Evolutionary conservation across 2,888 invertebrate species (phyloP), one percentile per base, ranked within the genome.

Genomic region (Chymomyza caudatula): DNA sequence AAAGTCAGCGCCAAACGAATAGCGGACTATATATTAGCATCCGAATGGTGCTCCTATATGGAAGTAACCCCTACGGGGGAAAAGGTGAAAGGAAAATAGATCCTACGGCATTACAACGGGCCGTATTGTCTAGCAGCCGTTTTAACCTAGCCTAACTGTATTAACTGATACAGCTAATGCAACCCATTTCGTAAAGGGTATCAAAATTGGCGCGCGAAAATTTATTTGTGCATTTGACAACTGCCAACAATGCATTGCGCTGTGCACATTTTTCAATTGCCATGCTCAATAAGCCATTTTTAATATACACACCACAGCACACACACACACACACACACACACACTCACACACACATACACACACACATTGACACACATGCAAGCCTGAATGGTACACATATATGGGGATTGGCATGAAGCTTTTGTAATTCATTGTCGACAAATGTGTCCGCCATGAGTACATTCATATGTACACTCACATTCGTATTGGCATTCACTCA

Each of bases 211-310:
- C 29, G 29, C 29, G 58, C 64, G 75, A 66, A 71, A 84, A 80
- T 80, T 82, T 84, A 84, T 80, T 80, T 67, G 82, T 68, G 75
- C 82, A 82, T 79, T 84, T 85, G 77, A 80, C 80, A 80, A 77
- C 73, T 47, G 47, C 47, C 69, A 82, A 78, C 69, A 60, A 15
- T 13, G 54, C 23, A 25, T 6, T 15, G 79, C 79, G 76, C 82
- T 74, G 82, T 77, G 82, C 73, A 71, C 77, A 78, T 80, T 80
- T 79, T 81, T 80, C 85, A 84, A 78, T 84, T 78, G 69, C 82
- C 74, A 78, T 84, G 84, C 82, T 17, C 47, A 47, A 47, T 47
- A 47, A 47, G 47, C 47, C 47, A 47, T 47, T 47, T 47, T 47
- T 47, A 47, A 47, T 47, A 47, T 19, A 47, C 47, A 47, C 47